Evolutionary conservation across 2,113 vertebrate species (phyloP).

Genomic region (Syrmaticus mikado): DNA sequence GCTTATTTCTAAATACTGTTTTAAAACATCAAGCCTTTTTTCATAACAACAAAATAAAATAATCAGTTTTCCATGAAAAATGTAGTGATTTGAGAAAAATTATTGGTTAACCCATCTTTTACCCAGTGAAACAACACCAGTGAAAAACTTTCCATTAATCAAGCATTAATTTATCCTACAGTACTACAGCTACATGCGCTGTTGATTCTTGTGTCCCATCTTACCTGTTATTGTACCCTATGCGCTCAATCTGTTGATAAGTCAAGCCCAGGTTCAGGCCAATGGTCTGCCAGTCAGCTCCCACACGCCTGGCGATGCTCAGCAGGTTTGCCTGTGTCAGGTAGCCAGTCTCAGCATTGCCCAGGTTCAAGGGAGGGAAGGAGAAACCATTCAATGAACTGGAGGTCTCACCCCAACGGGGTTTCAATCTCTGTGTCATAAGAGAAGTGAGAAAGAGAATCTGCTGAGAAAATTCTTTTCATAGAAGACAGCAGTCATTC

Average conservation of each 20-base stretch:
- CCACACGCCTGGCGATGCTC: slow-evolving; percentile 87
- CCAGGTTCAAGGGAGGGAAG: slow-evolving; percentile 89
- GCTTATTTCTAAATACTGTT: slow-evolving; percentile 11
- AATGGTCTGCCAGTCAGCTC: slow-evolving; percentile 88
- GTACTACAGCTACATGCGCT: neutral
- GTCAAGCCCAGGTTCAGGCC: slow-evolving; percentile 89
- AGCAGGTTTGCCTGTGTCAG: slow-evolving; percentile 93
- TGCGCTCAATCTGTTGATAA: slow-evolving; percentile 86
- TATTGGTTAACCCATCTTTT: neutral
- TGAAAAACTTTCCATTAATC: neutral
- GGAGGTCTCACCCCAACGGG: neutral
- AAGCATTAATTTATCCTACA: neutral
- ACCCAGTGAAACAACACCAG: neutral
- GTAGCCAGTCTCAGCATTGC: slow-evolving; percentile 92
- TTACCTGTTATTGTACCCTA: slow-evolving; percentile 87
- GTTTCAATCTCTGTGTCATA: slow-evolving; percentile 71
- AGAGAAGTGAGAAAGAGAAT: neutral
- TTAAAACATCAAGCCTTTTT: slow-evolving; percentile 5
- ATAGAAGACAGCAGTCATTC: neutral
- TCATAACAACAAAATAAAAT: neutral
- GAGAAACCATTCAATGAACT: neutral
- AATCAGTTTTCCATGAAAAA: neutral
- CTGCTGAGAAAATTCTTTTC: neutral
- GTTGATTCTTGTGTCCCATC: neutral
- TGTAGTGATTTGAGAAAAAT: neutral